Percentiles rank a stretch among this genome's conserved stretches.
Conservation (phyloP, 2,888 invertebrate species). For the Epinotia nisella region DNA sequence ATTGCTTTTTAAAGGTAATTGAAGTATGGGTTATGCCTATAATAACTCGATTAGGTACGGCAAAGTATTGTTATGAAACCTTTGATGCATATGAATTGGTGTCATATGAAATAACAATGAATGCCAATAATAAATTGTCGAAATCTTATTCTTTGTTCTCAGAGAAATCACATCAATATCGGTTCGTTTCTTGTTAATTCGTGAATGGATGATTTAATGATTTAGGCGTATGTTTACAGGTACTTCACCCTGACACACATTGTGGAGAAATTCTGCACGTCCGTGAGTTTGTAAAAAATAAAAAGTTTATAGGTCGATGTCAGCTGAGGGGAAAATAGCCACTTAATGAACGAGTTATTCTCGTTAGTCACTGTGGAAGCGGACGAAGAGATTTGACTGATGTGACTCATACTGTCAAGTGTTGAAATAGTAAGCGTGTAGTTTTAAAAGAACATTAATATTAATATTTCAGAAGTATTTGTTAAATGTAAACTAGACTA, state of each 20-base stretch:
- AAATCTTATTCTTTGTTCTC: conserved; percentile 1
- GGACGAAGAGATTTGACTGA: conserved; percentile 40
- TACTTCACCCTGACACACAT: conserved; percentile 69
- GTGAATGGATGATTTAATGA: conserved; percentile 39
- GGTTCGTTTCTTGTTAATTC: conserved; percentile 30
- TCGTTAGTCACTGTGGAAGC: conserved; percentile 45
- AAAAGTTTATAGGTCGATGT: conserved; percentile 66
- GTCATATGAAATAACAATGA: not conserved
- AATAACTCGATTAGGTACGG: too few relatives aligned
- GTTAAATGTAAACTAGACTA: not conserved
- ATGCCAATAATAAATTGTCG: not conserved
- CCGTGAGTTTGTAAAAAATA: conserved; percentile 58
- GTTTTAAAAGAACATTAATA: conserved; percentile 25
- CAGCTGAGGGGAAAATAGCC: conserved; percentile 61
- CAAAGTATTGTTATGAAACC: not conserved
- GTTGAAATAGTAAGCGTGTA: conserved; percentile 16
- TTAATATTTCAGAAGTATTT: conserved; percentile 2
- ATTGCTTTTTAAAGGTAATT: too few relatives aligned
- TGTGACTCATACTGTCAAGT: conserved; percentile 37
- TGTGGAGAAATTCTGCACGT: conserved; percentile 59
- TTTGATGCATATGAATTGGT: not conserved
- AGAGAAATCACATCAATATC: conserved; percentile 20
- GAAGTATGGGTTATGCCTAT: too few relatives aligned
- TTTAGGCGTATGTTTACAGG: conserved; percentile 44
- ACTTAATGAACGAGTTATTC: conserved; percentile 62